These are phyloP conservation scores for Tauraco erythrolophus DNA, from an alignment of 2,113 vertebrate species.

Conservation along the genomic window DNA sequence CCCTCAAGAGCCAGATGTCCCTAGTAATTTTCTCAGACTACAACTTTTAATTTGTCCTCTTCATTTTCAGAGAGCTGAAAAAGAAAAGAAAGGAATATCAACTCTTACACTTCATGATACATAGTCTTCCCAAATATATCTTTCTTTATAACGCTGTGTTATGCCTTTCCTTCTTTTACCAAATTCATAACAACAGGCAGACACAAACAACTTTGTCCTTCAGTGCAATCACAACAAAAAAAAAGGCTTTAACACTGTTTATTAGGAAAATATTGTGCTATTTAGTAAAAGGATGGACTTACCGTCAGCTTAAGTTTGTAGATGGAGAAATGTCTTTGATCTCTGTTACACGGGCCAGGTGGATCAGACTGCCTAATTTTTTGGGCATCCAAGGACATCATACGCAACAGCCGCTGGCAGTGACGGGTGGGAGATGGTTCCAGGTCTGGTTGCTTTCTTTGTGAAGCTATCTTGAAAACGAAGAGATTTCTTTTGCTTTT, in stretches of 20 bases:
- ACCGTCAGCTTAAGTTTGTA: constrained; percentile 23
- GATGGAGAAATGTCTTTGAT: constrained; percentile 9
- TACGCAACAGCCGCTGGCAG: background rate
- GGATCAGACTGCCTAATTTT: constrained; percentile 1
- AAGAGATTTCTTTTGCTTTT: constrained; percentile 48
- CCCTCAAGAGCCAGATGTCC: constrained; percentile 3
- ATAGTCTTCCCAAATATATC: background rate
- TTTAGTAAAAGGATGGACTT: constrained; percentile 42
- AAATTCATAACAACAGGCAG: background rate
- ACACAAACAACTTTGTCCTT: background rate
- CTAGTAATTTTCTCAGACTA: constrained; percentile 12
- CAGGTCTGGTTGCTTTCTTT: constrained; percentile 8
- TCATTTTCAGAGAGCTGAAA: constrained; percentile 43
- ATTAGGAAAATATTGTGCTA: background rate
- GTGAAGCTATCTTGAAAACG: constrained; percentile 51
- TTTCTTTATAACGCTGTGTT: background rate
- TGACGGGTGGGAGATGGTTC: background rate
- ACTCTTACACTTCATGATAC: background rate
- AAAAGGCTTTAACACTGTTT: background rate
- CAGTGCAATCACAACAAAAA: background rate
- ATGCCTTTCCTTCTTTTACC: background rate
- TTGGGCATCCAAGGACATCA: background rate
- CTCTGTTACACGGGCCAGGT: background rate
- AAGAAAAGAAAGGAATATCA: constrained; percentile 43
- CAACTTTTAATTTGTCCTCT: background rate